Evolutionary conservation across 1,140 invertebrate species (phyloP).

Genomic region (Ceratosolen solmsi): DNA sequence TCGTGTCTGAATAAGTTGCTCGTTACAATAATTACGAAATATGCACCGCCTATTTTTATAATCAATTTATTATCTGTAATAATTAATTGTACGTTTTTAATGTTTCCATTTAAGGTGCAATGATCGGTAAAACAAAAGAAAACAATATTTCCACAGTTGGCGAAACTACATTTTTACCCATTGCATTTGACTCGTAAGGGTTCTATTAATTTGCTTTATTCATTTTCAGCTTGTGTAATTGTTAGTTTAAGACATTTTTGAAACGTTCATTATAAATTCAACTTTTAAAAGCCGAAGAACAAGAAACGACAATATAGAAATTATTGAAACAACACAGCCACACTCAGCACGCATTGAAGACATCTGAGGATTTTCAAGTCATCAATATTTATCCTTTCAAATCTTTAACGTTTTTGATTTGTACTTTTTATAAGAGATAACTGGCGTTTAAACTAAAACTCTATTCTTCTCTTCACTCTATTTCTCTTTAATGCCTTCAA

Average conservation of each 20-base stretch:
- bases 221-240: constrained; percentile 86
- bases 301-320: constrained; percentile 69
- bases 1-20: neutral
- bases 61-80: neutral
- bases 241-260: constrained; percentile 81
- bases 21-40: neutral
- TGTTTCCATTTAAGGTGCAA: neutral
- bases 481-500: constrained; percentile 57
- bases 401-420: constrained; percentile 69
- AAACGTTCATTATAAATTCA: constrained; percentile 74
- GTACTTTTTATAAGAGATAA: constrained; percentile 68
- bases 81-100: no score
- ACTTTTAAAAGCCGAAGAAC: constrained; percentile 76
- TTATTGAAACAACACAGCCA: constrained; percentile 79
- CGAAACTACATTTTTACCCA: neutral
- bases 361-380: constrained; percentile 87
- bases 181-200: neutral
- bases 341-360: constrained; percentile 92
- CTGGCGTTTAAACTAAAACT: constrained; percentile 65
- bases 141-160: constrained; percentile 4
- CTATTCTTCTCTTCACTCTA: constrained; percentile 46
- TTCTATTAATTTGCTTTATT: constrained; percentile 51
- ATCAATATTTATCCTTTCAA: constrained; percentile 70
- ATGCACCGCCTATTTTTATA: neutral
- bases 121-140: constrained; percentile 18